These are phyloP conservation scores for Nasonia vitripennis DNA, from an alignment of 1,140 invertebrate genomes.

Conservation along the genomic window DNA sequence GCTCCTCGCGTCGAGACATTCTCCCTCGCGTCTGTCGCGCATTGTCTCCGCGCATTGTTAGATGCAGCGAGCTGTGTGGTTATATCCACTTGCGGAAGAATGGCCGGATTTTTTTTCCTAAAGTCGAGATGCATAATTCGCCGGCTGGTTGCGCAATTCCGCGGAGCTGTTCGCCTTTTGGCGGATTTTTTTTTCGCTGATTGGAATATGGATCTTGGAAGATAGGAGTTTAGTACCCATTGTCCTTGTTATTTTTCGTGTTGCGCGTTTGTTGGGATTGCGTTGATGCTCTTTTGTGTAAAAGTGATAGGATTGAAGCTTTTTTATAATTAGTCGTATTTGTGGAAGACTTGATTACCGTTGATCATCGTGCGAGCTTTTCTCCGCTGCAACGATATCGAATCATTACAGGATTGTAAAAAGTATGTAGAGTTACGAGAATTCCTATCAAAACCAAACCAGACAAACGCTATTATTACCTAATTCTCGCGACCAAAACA, in stretches of 20 bases:
- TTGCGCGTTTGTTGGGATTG: no score
- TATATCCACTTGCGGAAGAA: not conserved
- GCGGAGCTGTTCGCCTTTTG: not conserved
- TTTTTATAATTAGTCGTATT: no score
- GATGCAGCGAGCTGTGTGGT: not conserved
- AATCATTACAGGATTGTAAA: no score
- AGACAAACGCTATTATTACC: no score
- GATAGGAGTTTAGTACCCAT: constrained; percentile 6
- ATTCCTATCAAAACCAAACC: no score
- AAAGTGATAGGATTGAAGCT: no score
- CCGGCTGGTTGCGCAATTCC: not conserved
- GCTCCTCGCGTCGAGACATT: not conserved
- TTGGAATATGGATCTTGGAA: not conserved
- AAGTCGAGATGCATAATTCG: not conserved
- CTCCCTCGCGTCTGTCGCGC: not conserved
- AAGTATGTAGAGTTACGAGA: no score
- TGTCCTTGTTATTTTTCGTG: not conserved
- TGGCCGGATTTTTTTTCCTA: not conserved
- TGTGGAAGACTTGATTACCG: no score
- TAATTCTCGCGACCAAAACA: no score
- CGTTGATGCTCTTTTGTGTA: no score
- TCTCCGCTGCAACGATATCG: no score
- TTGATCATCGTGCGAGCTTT: no score
- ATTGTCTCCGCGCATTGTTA: constrained; percentile 12
- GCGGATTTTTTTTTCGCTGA: not conserved